Evolutionary conservation across 2,113 vertebrate genomes (phyloP), one percentile per base, ranked within the genome.

Genomic region (Ciconia maguari): DNA sequence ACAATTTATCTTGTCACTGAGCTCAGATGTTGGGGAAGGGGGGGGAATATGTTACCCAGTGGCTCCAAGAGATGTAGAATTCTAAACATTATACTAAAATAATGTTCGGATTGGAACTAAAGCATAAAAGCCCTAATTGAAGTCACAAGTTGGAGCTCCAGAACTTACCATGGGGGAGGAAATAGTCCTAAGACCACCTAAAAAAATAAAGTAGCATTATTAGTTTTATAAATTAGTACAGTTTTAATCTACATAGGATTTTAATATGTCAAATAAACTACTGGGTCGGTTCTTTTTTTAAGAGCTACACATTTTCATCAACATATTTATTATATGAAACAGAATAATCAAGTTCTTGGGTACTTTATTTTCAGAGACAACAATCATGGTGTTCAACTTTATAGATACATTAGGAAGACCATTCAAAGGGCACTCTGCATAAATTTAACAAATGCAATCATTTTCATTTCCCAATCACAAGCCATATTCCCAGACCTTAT

Each of bases 61-160:
- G 86, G 46, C 72, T 94, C 60, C 89, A 90, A 90, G 66, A 96
- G 49, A 96, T 34, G 52, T 54, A 71, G 82, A 57, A 19, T 91
- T 92, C 76, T 44, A 70, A 61, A 76, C 68, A 17, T 85, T 89
- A 87, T n/a, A 74, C 69, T 90, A 92, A 83, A 90, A 72, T 87
- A 74, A 78, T 87, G 65, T 87, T 94, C 94, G 84, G 89, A 95
- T 83, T 97, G 96, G 91, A 97, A 96, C 79, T 87, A 97, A 96
- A 97, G 87, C 93, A 97, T 93, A 84, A 92, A 84, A 83, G 24
- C 52, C 96, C 97, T 97, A 94, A 93, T 32, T 96, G 81, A 98
- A 97, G 85, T 96, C 96, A 98, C 93, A 97, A 96, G 90, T 96
- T 98, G 97, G 96, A 98, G 96, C 96, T 97, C 96, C 96, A 98